Evolutionary conservation across 2,113 vertebrate species (phyloP).

Genomic region (Tychaedon coryphoeus): DNA sequence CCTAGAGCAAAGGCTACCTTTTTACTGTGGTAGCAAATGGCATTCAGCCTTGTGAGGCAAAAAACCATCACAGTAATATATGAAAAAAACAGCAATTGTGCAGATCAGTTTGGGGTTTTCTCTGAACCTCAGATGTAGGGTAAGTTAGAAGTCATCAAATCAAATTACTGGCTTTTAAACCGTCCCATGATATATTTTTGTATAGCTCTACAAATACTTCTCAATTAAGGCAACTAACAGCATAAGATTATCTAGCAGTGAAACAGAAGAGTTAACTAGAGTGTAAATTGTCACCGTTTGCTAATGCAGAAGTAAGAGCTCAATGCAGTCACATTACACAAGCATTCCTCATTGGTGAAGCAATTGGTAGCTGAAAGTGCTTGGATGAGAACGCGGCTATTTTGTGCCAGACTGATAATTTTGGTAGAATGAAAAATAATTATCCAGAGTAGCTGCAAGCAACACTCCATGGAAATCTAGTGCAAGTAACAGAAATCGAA

Average conservation of each 20-base stretch:
- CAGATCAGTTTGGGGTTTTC: neutral
- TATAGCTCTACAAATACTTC: neutral
- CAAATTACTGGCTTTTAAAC: neutral
- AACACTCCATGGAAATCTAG: neutral
- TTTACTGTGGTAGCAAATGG: neutral
- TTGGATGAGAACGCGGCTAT: neutral
- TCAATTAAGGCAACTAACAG: neutral
- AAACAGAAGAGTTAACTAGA: neutral
- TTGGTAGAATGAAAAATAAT: neutral
- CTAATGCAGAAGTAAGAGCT: neutral
- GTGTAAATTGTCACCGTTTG: neutral
- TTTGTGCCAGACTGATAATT: neutral
- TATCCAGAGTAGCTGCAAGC: neutral
- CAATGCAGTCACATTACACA: accelerated
- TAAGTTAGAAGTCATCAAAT: neutral
- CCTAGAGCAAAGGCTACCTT: neutral
- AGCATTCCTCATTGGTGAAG: neutral
- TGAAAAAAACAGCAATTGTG: neutral
- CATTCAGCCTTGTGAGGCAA: neutral
- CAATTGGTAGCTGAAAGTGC: neutral
- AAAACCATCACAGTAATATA: neutral
- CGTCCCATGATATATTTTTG: neutral
- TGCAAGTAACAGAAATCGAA: neutral
- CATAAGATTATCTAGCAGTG: neutral
- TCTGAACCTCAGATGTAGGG: neutral